These are phyloP conservation scores for Epinotia demarniana DNA, from an alignment of 2,888 invertebrate species.

Conservation along the genomic window DNA sequence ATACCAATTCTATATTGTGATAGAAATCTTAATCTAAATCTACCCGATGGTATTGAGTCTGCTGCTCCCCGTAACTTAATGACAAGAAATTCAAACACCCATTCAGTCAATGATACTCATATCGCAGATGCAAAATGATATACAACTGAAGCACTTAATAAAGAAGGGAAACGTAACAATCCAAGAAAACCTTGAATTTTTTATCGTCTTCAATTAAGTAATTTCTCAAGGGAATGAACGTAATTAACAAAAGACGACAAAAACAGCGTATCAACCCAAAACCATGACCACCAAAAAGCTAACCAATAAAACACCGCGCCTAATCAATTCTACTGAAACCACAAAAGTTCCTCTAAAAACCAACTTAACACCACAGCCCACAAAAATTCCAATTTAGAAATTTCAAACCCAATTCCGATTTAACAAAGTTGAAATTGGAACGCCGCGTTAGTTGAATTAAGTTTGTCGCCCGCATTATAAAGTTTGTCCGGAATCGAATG, in stretches of 20 bases:
- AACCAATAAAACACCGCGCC: slow-evolving; percentile 61
- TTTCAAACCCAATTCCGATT: slow-evolving; percentile 35
- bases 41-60: too few relatives aligned
- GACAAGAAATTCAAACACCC: too few relatives aligned
- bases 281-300: slow-evolving; percentile 55
- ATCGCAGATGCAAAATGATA: too few relatives aligned
- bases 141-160: background rate
- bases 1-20: too few relatives aligned
- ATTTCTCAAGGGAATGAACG: slow-evolving; percentile 36
- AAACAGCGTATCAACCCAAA: slow-evolving; percentile 51
- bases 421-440: slow-evolving; percentile 42
- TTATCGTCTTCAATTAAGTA: slow-evolving; percentile 16
- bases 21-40: too few relatives aligned
- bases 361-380: slow-evolving; percentile 27
- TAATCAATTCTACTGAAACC: slow-evolving; percentile 68
- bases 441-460: slow-evolving; percentile 12
- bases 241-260: slow-evolving; percentile 51
- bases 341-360: slow-evolving; percentile 51
- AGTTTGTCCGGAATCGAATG: slow-evolving; percentile 42
- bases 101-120: too few relatives aligned
- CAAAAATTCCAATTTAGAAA: slow-evolving; percentile 37
- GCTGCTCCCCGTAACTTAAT: too few relatives aligned
- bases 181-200: slow-evolving; percentile 7
- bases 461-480: slow-evolving; percentile 36
- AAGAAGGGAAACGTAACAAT: background rate